Evolutionary conservation across 2,888 invertebrate species (phyloP).

Genomic region (Terebella lapidaria): DNA sequence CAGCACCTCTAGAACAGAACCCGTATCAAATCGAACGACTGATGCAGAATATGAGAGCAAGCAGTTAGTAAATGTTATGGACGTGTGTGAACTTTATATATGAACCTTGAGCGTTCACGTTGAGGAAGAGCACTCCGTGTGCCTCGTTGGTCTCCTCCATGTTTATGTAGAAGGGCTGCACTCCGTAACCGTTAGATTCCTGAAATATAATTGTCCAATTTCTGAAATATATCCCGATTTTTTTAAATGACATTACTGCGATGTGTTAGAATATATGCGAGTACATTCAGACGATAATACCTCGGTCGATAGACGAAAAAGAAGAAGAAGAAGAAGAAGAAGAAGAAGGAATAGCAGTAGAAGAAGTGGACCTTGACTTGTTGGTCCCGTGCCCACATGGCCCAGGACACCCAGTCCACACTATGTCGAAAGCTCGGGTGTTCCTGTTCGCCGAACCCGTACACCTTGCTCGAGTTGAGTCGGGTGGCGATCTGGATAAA

Average conservation of each 20-base stretch:
- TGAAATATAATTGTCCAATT: too few relatives aligned
- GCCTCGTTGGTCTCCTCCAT: constrained; percentile 62
- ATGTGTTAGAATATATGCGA: too few relatives aligned
- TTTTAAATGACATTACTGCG: too few relatives aligned
- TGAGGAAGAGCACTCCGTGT: constrained; percentile 74
- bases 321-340: too few relatives aligned
- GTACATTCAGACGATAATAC: too few relatives aligned
- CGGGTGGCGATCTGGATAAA: constrained; percentile 53
- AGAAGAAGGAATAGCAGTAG: too few relatives aligned
- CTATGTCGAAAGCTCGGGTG: constrained; percentile 48
- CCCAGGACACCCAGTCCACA: constrained; percentile 45
- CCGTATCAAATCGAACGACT: too few relatives aligned
- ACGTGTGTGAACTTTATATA: too few relatives aligned
- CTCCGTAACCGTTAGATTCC: constrained; percentile 62
- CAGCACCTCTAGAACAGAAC: constrained; percentile 36
- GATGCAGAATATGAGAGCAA: too few relatives aligned
- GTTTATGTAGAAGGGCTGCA: constrained; percentile 77
- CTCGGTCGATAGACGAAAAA: too few relatives aligned
- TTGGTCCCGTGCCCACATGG: constrained; percentile 51
- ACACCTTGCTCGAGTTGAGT: constrained; percentile 50
- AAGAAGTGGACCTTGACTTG: constrained; percentile 19
- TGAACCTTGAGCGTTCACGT: constrained; percentile 67
- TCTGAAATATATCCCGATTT: too few relatives aligned
- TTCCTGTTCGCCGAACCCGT: constrained; percentile 55
- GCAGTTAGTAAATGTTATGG: too few relatives aligned